Percentiles rank a stretch among this genome's conserved stretches.
Evolutionary conservation across 1,140 invertebrate genomes (phyloP).

Genomic region (Holotrichia oblita): DNA sequence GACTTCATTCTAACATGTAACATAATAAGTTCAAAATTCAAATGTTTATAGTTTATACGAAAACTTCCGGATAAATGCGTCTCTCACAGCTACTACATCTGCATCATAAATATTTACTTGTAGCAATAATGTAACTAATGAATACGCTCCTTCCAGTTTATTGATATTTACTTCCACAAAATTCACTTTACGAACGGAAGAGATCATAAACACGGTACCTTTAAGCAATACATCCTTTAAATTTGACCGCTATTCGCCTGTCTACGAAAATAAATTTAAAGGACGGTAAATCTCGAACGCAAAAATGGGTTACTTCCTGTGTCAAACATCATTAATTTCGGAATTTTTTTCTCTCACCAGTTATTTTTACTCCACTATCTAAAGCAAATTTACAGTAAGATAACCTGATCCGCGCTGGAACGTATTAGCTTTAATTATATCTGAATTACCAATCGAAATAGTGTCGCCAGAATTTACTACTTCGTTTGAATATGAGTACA

Average conservation of each 20-base stretch:
- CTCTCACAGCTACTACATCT: neutral
- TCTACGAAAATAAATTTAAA: constrained; percentile 2
- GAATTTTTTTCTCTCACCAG: neutral
- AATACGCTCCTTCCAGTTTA: neutral
- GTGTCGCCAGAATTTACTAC: neutral
- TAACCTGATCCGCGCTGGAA: constrained; percentile 4
- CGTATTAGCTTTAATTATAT: constrained; percentile 1
- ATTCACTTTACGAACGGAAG: neutral
- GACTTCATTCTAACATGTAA: neutral
- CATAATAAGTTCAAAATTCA: neutral
- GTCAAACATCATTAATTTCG: neutral
- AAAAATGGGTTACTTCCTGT: neutral
- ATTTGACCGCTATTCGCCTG: neutral
- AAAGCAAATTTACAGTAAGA: neutral
- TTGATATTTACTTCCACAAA: neutral
- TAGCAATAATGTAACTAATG: neutral
- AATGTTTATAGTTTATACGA: neutral
- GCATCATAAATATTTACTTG: neutral
- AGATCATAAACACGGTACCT: neutral
- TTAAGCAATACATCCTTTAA: neutral
- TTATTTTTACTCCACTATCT: neutral
- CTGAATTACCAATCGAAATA: neutral
- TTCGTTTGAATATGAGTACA: neutral
- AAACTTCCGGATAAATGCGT: neutral
- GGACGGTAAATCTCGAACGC: neutral